These are phyloP conservation scores for Sylvilagus floridanus DNA, from an alignment of 2,797 vertebrate genomes.

Conservation along the genomic window DNA sequence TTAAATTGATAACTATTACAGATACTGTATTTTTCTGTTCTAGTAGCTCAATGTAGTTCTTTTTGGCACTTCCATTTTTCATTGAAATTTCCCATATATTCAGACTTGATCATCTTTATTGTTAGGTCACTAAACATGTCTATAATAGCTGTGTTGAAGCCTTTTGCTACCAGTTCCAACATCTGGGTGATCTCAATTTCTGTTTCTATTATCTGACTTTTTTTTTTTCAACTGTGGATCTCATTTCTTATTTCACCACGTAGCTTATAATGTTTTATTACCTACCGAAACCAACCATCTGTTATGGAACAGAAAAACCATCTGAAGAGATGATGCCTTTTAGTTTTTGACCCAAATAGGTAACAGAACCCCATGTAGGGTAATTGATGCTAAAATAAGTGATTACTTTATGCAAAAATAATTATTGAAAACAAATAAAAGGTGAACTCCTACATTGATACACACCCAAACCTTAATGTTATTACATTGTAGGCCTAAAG, in stretches of 20 bases:
- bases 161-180: background rate
- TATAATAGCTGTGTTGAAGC: background rate
- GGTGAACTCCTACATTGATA: background rate
- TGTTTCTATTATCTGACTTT: background rate
- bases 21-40: background rate
- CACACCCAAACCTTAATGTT: background rate
- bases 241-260: background rate
- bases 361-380: background rate
- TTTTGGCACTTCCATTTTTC: slow-evolving; percentile 19
- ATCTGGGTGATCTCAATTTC: background rate
- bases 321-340: background rate
- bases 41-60: background rate
- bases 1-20: background rate
- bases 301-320: background rate
- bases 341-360: background rate
- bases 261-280: background rate
- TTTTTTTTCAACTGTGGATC: background rate
- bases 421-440: background rate
- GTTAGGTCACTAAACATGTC: background rate
- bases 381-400: background rate
- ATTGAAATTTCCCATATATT: background rate
- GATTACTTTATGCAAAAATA: background rate
- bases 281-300: background rate
- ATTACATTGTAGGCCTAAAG: background rate
- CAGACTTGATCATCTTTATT: background rate